A percentile compares a stretch with the other conserved stretches of the same genome.
phyloP scores from a whole-genome alignment of 2,113 vertebrate species.

The Crotalus viridis region DNA sequence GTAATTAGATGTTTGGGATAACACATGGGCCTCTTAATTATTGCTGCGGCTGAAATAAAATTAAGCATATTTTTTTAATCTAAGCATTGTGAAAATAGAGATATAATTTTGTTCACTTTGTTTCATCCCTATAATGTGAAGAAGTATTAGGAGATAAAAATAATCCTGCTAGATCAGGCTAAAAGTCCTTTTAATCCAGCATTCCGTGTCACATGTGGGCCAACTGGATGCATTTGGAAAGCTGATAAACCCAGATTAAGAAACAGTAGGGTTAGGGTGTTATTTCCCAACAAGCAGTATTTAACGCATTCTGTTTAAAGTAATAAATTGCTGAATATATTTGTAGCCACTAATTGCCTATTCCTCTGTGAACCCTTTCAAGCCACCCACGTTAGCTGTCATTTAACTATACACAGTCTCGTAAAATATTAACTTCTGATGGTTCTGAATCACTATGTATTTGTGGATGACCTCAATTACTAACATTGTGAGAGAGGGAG shows the following conservation, averaged over 20 bases:
- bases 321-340: neutral
- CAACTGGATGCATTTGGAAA: neutral
- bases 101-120: neutral
- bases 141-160: neutral
- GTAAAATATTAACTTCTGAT: neutral
- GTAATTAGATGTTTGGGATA: slow-evolving; percentile 44
- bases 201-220: neutral
- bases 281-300: neutral
- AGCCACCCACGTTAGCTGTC: neutral
- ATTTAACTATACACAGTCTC: neutral
- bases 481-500: neutral
- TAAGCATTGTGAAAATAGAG: neutral
- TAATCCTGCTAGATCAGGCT: neutral
- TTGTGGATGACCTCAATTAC: neutral
- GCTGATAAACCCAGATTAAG: neutral
- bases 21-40: neutral
- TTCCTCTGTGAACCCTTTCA: neutral
- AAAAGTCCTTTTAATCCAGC: neutral
- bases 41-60: neutral
- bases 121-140: neutral
- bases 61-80: neutral
- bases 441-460: neutral
- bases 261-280: neutral
- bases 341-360: neutral
- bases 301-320: neutral